Percentiles rank a stretch among this genome's conserved stretches.
phyloP scores from a whole-genome alignment of 2,888 invertebrate species.

The Leptopilina myrica region DNA sequence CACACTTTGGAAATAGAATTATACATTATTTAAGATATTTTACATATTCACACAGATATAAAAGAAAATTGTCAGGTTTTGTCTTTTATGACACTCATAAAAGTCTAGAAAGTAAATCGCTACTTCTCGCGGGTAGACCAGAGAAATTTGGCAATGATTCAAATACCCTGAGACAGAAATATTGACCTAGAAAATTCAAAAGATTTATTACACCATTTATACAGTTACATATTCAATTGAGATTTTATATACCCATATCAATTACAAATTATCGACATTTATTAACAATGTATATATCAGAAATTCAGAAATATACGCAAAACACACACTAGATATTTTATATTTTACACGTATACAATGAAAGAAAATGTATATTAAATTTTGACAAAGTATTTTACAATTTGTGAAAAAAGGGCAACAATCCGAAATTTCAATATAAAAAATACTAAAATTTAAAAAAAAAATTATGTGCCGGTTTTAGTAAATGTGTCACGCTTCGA shows the following conservation, averaged over 20 bases:
- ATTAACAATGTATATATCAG: neutral
- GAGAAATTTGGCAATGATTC: conserved; percentile 35
- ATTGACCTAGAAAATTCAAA: conserved; percentile 35
- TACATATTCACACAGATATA: neutral
- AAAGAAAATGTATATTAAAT: no score
- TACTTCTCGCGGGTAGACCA: conserved; percentile 28
- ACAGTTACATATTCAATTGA: neutral
- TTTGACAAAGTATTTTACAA: no score
- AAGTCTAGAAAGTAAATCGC: conserved; percentile 35
- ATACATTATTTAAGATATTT: neutral
- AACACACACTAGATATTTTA: no score
- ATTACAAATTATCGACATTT: neutral
- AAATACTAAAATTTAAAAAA: no score
- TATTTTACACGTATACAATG: no score
- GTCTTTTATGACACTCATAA: conserved; percentile 28
- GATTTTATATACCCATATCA: no score
- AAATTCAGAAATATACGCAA: no score
- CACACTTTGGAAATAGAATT: neutral
- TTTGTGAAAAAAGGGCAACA: no score
- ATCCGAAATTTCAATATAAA: no score
- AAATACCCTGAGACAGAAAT: conserved; percentile 37
- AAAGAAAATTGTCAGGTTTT: conserved; percentile 5
- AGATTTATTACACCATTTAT: neutral
- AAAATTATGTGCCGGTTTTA: no score
- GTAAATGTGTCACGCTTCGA: no score